Conservation (phyloP, 2,888 invertebrate genomes). For the Acleris cristana region DNA sequence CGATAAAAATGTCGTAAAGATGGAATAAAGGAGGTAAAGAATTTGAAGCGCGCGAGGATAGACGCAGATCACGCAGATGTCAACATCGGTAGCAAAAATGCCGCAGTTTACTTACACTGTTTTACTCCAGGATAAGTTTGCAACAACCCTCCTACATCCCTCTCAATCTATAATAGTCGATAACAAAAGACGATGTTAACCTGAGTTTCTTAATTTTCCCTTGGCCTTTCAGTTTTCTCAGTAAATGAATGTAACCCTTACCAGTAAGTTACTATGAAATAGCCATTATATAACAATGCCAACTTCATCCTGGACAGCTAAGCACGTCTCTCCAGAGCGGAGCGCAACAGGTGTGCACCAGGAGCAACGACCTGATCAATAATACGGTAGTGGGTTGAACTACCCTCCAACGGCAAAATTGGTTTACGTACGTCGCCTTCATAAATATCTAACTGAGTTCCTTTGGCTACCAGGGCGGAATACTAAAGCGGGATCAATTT, state of each 20-base stretch:
- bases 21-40: neutral
- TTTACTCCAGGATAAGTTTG: too few relatives aligned
- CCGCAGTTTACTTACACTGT: neutral
- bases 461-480: slow-evolving; percentile 16
- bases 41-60: neutral
- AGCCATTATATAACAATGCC: too few relatives aligned
- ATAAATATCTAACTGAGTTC: slow-evolving; percentile 22
- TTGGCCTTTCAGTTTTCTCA: too few relatives aligned
- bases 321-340: neutral
- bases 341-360: slow-evolving; percentile 27
- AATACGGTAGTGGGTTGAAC: slow-evolving; percentile 20
- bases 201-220: too few relatives aligned
- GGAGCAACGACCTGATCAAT: slow-evolving; percentile 35
- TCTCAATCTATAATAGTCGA: too few relatives aligned
- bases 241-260: too few relatives aligned
- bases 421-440: slow-evolving; percentile 18
- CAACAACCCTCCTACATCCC: too few relatives aligned
- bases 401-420: slow-evolving; percentile 22
- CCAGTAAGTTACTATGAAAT: too few relatives aligned
- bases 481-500: slow-evolving; percentile 17
- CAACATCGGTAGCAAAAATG: neutral
- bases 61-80: neutral
- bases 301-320: neutral
- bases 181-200: too few relatives aligned
- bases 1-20: neutral